phyloP scores from a whole-genome alignment of 2,888 invertebrate species.

The Euclidia mi region DNA sequence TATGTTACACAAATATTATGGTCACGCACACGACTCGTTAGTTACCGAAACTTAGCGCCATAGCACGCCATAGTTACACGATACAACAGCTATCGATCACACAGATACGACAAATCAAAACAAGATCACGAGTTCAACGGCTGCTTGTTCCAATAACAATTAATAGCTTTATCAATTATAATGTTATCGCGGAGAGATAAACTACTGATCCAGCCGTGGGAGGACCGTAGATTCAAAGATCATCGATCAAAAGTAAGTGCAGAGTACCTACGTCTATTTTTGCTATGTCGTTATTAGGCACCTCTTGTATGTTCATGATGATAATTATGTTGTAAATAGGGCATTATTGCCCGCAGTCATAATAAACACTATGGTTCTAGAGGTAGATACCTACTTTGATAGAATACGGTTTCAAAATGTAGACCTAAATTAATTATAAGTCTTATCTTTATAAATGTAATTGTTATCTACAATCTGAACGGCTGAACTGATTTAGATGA shows the following conservation, averaged over 20 bases:
- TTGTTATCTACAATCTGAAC: too few relatives aligned
- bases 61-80: constrained; percentile 26
- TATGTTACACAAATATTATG: too few relatives aligned
- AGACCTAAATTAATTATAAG: too few relatives aligned
- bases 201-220: constrained; percentile 92
- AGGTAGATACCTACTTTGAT: too few relatives aligned
- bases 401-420: too few relatives aligned
- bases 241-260: constrained; percentile 91
- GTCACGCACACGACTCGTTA: neutral
- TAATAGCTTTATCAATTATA: constrained; percentile 24
- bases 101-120: constrained; percentile 27
- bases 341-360: too few relatives aligned
- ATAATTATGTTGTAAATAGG: too few relatives aligned
- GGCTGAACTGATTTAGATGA: too few relatives aligned
- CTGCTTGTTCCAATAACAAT: constrained; percentile 27
- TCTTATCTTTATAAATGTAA: too few relatives aligned
- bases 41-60: constrained; percentile 18
- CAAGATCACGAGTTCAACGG: constrained; percentile 33
- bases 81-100: constrained; percentile 30
- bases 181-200: constrained; percentile 93
- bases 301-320: too few relatives aligned
- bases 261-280: neutral
- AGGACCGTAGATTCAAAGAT: constrained; percentile 92
- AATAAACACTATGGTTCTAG: too few relatives aligned
- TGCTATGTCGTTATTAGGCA: too few relatives aligned